Conservation (phyloP, 1,140 invertebrate species). For the Aphidius gifuensis region DNA sequence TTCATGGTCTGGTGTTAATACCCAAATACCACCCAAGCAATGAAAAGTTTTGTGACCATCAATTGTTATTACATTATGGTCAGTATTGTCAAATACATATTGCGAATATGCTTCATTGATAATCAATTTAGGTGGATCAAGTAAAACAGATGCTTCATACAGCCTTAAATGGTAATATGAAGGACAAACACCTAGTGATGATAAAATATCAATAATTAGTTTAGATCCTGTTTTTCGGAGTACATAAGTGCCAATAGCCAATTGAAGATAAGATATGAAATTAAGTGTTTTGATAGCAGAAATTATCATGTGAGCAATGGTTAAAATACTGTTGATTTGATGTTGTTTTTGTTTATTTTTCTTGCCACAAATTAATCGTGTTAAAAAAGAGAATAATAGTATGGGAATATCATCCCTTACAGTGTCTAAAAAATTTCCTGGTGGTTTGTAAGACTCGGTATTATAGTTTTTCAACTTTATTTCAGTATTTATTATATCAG, state of each 20-base stretch:
- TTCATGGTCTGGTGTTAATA: constrained; percentile 21
- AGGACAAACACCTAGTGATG: constrained; percentile 35
- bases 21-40: constrained; percentile 28
- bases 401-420: not conserved
- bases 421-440: not conserved
- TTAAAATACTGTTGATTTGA: not conserved
- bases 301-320: constrained; percentile 37
- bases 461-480: not conserved
- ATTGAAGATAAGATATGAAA: constrained; percentile 42
- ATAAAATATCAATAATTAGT: constrained; percentile 40
- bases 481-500: not conserved
- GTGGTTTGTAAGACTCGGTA: not conserved
- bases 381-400: not conserved
- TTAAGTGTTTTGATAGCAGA: constrained; percentile 32
- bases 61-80: constrained; percentile 28
- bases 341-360: not conserved
- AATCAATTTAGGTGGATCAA: constrained; percentile 29
- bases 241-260: constrained; percentile 38
- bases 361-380: not conserved
- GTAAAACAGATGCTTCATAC: constrained; percentile 42
- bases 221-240: constrained; percentile 37
- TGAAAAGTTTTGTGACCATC: constrained; percentile 32
- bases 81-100: constrained; percentile 30
- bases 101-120: constrained; percentile 20
- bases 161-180: constrained; percentile 38